Evolutionary conservation across 2,888 invertebrate species (phyloP).

Genomic region (Muschampia plurimacula): DNA sequence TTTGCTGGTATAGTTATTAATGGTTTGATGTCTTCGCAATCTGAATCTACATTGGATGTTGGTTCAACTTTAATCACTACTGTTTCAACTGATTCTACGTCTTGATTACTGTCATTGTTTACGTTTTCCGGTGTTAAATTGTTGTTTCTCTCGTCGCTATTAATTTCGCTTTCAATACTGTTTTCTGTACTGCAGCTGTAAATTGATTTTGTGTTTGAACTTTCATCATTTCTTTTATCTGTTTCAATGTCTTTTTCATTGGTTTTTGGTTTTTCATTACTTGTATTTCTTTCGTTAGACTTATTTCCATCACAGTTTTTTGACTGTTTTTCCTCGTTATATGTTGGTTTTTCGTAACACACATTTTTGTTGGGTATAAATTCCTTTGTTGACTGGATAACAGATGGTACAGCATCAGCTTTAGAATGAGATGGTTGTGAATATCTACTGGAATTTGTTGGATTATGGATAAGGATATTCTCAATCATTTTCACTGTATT

Average conservation of each 20-base stretch:
- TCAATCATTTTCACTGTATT: constrained; percentile 73
- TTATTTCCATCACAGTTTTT: neutral
- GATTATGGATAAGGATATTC: constrained; percentile 59
- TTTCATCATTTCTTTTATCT: constrained; percentile 34
- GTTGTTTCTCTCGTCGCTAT: constrained; percentile 33
- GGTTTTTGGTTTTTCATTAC: neutral
- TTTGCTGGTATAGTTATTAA: constrained; percentile 23
- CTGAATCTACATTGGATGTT: constrained; percentile 5
- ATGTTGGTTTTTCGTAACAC: constrained; percentile 11
- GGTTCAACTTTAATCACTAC: constrained; percentile 31
- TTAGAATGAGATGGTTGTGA: neutral
- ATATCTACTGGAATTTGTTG: constrained; percentile 35
- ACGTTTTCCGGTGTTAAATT: constrained; percentile 22
- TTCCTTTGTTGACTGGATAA: constrained; percentile 11
- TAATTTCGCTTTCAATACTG: constrained; percentile 33
- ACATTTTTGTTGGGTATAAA: neutral
- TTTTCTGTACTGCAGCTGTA: constrained; percentile 35
- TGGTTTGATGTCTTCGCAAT: constrained; percentile 19
- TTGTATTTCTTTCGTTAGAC: constrained; percentile 9
- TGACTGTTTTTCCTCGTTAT: constrained; percentile 6
- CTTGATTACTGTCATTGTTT: constrained; percentile 32
- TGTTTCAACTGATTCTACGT: constrained; percentile 19
- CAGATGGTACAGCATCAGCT: neutral
- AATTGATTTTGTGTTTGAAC: constrained; percentile 29
- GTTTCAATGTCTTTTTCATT: constrained; percentile 34